Conservation (phyloP, 1,140 invertebrate genomes). For the Antheraea pernyi region DNA sequence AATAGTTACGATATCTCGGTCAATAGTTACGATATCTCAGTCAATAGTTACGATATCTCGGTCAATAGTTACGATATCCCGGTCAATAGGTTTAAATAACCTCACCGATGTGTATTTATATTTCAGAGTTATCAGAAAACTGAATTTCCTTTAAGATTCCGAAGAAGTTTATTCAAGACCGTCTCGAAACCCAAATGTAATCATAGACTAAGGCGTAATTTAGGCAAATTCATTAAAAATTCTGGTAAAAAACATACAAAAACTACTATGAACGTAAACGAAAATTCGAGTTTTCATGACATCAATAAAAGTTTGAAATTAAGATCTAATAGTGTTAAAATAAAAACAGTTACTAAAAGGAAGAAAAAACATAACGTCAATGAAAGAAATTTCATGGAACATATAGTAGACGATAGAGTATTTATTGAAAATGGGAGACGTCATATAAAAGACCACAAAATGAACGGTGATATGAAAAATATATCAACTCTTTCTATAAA, state of each 20-base stretch:
- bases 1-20: too few species aligned
- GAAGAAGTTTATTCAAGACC: conserved; percentile 15
- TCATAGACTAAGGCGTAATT: neutral
- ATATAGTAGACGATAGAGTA: neutral
- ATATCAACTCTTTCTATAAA: conserved; percentile 16
- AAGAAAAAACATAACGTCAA: too few species aligned
- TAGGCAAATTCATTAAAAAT: conserved; percentile 31
- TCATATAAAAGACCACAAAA: conserved; percentile 29
- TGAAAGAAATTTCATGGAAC: too few species aligned
- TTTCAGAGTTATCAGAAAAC: conserved; percentile 4
- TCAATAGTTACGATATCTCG: too few species aligned
- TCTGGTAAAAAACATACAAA: conserved; percentile 38
- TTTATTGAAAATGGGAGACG: conserved; percentile 10
- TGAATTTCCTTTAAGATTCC: conserved; percentile 19
- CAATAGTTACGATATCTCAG: too few species aligned
- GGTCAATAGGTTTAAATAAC: too few species aligned
- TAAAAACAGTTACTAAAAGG: neutral
- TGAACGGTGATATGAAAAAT: conserved; percentile 27
- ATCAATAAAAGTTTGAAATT: neutral
- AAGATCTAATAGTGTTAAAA: neutral
- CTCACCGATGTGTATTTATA: too few species aligned
- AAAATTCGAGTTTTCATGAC: neutral
- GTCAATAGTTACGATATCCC: too few species aligned
- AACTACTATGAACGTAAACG: conserved; percentile 19
- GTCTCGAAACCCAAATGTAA: conserved; percentile 3